phyloP scores from a whole-genome alignment of 2,797 vertebrate species.

The Sebastes diploproa region DNA sequence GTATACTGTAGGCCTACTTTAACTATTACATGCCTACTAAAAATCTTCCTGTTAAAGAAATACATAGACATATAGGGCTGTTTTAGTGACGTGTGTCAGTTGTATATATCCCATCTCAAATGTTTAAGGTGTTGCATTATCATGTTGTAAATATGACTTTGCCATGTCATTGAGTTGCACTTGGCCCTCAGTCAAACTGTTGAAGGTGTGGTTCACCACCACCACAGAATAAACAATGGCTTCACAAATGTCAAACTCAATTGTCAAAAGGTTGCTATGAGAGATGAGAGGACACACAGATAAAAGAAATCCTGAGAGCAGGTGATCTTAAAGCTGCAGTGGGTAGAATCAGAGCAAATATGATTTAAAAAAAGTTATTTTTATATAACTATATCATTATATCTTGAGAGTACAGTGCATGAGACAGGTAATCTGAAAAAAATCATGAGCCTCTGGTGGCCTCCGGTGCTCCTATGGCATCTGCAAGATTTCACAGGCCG shows the following conservation, averaged over 20 bases:
- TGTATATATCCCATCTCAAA: not conserved
- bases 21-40: not conserved
- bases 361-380: accelerated
- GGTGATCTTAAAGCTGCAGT: not conserved
- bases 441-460: no score
- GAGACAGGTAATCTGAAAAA: no score
- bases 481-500: no score
- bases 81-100: not conserved
- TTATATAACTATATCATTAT: accelerated
- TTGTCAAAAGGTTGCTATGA: not conserved
- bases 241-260: not conserved
- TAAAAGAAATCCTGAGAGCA: not conserved
- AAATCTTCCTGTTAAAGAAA: not conserved
- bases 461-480: no score
- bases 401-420: no score
- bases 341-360: no score
- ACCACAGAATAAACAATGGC: constrained; percentile 12
- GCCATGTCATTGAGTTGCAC: constrained; percentile 38
- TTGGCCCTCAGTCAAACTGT: constrained; percentile 17
- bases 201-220: constrained; percentile 40
- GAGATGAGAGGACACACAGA: not conserved
- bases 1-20: not conserved
- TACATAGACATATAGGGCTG: not conserved
- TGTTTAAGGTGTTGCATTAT: not conserved
- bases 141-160: constrained; percentile 25